A percentile compares a stretch with the other conserved stretches of the same genome.
These are phyloP conservation scores for Adelphocoris suturalis DNA, from an alignment of 2,888 invertebrate genomes.

Conservation along the genomic window DNA sequence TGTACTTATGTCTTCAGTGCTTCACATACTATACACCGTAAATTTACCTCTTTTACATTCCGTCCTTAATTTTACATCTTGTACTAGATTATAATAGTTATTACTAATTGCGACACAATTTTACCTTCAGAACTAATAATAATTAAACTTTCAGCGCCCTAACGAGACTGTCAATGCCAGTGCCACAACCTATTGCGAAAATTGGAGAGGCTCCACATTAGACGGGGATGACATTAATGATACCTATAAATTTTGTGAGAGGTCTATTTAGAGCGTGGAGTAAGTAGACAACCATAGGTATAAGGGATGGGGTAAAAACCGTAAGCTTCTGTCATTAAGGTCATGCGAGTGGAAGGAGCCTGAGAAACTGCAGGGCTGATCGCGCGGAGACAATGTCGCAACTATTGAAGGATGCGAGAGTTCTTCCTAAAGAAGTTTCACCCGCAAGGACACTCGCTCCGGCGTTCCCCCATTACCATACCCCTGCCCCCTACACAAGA, in stretches of 20 bases:
- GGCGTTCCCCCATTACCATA: conserved; percentile 53
- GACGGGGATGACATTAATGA: conserved; percentile 30
- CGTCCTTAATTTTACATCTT: too few relatives aligned
- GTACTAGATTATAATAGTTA: too few relatives aligned
- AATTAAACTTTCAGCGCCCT: too few relatives aligned
- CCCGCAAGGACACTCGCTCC: conserved; percentile 45
- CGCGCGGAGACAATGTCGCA: conserved; percentile 58
- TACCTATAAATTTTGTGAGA: conserved; percentile 9
- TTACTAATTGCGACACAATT: too few relatives aligned
- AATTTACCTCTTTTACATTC: too few relatives aligned
- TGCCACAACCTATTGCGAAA: not conserved
- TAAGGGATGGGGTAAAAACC: conserved; percentile 3
- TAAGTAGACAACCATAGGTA: not conserved
- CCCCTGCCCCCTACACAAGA: not conserved
- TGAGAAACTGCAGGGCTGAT: conserved; percentile 54
- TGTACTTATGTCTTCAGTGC: too few relatives aligned
- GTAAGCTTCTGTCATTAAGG: conserved; percentile 55
- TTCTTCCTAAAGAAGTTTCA: conserved; percentile 65
- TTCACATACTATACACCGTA: too few relatives aligned
- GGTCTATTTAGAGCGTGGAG: conserved; percentile 22
- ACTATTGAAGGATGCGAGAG: conserved; percentile 68
- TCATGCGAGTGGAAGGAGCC: conserved; percentile 57
- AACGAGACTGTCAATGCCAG: too few relatives aligned
- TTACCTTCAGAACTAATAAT: too few relatives aligned
- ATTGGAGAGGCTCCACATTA: conserved; percentile 3